Base-by-base conservation (phyloP, 1,140 invertebrate genomes). In the Samia ricini region DNA sequence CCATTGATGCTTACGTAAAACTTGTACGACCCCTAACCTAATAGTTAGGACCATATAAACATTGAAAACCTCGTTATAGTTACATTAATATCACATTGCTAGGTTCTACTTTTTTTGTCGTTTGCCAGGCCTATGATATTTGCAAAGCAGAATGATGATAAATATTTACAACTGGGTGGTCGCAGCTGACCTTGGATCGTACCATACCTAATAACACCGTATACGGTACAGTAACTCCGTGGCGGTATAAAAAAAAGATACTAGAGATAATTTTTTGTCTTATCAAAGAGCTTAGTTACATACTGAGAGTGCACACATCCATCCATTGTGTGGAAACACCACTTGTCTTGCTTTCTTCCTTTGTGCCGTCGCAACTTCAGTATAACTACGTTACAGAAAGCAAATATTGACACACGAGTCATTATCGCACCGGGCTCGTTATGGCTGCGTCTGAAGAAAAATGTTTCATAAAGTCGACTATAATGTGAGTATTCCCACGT, bases 401-500 rank as follows among this genome's bases (percentile, higher is more conserved):
- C 72, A 81, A 89, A 84, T 83, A 85, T 86, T 85, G 81, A 86
- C 77, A 74, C 59, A 71, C 65, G 73, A 78, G 66, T 81, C 74
- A 83, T 87, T 84, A 88, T 88, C 84, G 65, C 66, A 52, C 54
- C 77, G 79, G 79, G 85, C 85, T 85, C 77, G 80, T 87, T 88
- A 82, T 79, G 74, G 69, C 72, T 82, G 78, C 75, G 79, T 83
- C 79, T 84, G 71, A 79, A 76, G 82, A 82, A 88, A 89, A 88
- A 84, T 89, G 80, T 85, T 81, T 81, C 81, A 79, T 72, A 72
- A 68, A 80, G 74, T 63, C 73, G 61, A 56, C 78, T 71, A 88
- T 87, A 87, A 79, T 85, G 81, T 62, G 60, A 51, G 48, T 59
- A 76, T 89, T 89, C 85, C 83, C 87, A 89, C 83, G 86, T 80